Percentiles rank a stretch among this genome's conserved stretches.
phyloP scores from a whole-genome alignment of 2,888 invertebrate genomes.

The Eupithecia subfuscata region DNA sequence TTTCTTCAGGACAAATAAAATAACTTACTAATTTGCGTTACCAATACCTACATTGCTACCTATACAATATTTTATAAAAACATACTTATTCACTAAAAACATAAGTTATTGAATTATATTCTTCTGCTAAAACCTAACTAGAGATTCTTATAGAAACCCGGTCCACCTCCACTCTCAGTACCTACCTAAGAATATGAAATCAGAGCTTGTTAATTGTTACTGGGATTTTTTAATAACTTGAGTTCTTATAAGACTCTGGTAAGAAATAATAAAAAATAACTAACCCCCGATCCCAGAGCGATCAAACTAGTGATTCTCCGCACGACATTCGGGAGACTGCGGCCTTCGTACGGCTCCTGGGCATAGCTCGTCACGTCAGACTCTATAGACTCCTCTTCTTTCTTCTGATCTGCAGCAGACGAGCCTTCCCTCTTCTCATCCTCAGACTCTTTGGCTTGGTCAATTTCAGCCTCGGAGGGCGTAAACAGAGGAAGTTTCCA shows the following conservation, averaged over 20 bases:
- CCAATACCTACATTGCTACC: too few species aligned
- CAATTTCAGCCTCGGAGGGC: conserved; percentile 64
- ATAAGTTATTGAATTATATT: too few species aligned
- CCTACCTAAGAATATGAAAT: too few species aligned
- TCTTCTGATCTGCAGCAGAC: conserved; percentile 53
- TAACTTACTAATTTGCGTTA: too few species aligned
- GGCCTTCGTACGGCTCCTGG: conserved; percentile 85
- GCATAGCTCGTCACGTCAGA: conserved; percentile 74
- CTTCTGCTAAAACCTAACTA: too few species aligned
- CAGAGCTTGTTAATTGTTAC: too few species aligned
- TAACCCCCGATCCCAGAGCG: conserved; percentile 91
- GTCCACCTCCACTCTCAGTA: too few species aligned
- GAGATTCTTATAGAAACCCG: too few species aligned
- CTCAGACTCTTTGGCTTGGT: conserved; percentile 54
- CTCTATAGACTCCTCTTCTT: conserved; percentile 62
- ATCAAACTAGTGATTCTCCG: conserved; percentile 94
- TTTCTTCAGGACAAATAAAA: too few species aligned
- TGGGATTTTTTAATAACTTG: not conserved
- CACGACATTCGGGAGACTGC: conserved; percentile 93
- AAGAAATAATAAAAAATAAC: conserved; percentile 47
- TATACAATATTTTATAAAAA: too few species aligned
- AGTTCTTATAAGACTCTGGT: conserved; percentile 1
- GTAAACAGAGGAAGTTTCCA: conserved; percentile 87
- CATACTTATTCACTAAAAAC: too few species aligned
- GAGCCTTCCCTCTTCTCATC: conserved; percentile 54